Evolutionary conservation across 23 tunicate genomes (phyloP).

Genomic region (Phallusia fumigata): DNA sequence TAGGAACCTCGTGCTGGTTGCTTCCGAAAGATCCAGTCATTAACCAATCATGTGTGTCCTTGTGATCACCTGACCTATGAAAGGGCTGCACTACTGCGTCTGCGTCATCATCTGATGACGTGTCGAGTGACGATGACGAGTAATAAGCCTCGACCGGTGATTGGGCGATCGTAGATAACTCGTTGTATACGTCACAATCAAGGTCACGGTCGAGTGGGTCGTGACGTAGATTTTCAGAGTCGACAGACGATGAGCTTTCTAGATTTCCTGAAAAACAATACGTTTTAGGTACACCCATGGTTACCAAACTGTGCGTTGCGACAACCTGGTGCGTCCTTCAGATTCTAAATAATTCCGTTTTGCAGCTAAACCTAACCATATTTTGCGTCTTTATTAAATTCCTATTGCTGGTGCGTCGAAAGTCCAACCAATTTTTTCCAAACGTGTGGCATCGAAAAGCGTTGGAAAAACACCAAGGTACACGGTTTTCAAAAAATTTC

Average conservation of each 20-base stretch:
- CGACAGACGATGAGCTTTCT: constrained; percentile 11
- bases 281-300: no score
- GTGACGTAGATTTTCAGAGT: neutral
- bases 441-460: no score
- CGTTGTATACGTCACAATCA: constrained; percentile 6
- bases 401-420: no score
- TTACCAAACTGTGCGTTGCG: no score
- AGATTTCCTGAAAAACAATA: neutral
- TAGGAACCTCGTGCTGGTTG: neutral
- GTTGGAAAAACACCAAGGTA: no score
- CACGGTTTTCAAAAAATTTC: no score
- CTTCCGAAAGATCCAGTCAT: neutral
- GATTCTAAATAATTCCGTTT: no score
- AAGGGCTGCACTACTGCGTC: neutral
- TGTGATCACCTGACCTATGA: neutral
- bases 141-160: constrained; percentile 7
- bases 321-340: no score
- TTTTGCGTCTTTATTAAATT: no score
- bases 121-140: neutral
- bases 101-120: constrained; percentile 2
- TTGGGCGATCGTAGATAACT: constrained; percentile 17
- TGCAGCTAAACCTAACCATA: no score
- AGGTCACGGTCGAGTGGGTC: constrained; percentile 10
- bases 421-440: no score
- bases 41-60: constrained; percentile 23